Percentiles rank a stretch among this genome's conserved stretches.
These are phyloP conservation scores for Caenorhabditis inopinata DNA, from an alignment of 1,140 invertebrate species.

Conservation along the genomic window DNA sequence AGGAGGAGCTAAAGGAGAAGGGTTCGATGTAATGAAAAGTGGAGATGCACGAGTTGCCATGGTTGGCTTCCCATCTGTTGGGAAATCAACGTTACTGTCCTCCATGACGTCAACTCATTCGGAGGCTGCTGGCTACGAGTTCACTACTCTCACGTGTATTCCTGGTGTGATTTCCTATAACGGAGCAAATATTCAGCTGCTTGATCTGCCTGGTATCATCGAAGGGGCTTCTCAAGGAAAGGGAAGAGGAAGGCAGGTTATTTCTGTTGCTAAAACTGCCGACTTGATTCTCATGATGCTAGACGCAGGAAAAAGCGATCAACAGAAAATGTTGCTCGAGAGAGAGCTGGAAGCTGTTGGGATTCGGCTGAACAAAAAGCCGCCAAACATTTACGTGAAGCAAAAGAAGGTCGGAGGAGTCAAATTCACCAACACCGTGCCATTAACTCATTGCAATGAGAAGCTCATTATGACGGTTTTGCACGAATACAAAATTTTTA, in stretches of 20 bases:
- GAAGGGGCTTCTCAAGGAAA: conserved; percentile 99
- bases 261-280: conserved; percentile 96
- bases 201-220: conserved; percentile 99
- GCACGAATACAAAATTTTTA: conserved; percentile 99
- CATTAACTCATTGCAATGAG: conserved; percentile 88
- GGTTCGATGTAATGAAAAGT: conserved; percentile 98
- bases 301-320: conserved; percentile 82
- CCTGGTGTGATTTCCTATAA: conserved; percentile 83
- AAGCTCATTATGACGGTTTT: conserved; percentile 97
- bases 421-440: conserved; percentile 94
- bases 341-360: conserved; percentile 98
- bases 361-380: conserved; percentile 89
- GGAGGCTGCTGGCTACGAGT: conserved; percentile 95
- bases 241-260: conserved; percentile 80
- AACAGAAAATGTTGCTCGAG: conserved; percentile 77
- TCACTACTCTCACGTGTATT: conserved; percentile 98
- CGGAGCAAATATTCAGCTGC: conserved; percentile 92
- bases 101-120: conserved; percentile 91
- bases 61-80: conserved; percentile 78
- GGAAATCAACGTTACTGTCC: conserved; percentile 78
- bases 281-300: conserved; percentile 96
- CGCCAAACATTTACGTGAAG: conserved; percentile 89
- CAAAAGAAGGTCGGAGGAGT: conserved; percentile 95
- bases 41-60: conserved; percentile 97
- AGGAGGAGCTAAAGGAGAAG: conserved; percentile 92